Evolutionary conservation across 2,797 vertebrate genomes (phyloP).

Genomic region (Ispidina picta): DNA sequence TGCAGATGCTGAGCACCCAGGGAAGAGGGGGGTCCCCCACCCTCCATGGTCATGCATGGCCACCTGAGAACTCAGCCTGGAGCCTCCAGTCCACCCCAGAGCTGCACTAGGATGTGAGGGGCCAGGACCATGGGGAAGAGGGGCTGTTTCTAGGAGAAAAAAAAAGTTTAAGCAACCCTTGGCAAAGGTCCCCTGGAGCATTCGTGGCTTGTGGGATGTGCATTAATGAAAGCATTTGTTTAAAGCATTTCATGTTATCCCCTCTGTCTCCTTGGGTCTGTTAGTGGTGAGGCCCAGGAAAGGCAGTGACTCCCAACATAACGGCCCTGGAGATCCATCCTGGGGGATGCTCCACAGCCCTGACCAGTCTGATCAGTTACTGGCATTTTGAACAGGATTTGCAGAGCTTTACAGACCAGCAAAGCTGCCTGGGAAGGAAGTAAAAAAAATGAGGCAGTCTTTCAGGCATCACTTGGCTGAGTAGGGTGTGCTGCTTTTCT

Average conservation of each 20-base stretch:
- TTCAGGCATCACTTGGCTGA: neutral
- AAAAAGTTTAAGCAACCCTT: neutral
- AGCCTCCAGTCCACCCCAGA: neutral
- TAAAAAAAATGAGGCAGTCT: neutral
- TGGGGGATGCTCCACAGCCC: neutral
- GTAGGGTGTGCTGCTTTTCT: neutral
- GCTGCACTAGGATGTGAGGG: neutral
- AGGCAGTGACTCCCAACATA: neutral
- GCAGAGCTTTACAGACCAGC: neutral
- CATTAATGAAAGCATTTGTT: neutral
- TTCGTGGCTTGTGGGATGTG: neutral
- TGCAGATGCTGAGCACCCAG: neutral
- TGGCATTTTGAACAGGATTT: neutral
- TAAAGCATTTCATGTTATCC: neutral
- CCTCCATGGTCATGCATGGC: rapidly evolving
- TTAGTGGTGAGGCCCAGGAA: neutral
- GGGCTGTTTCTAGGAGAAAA: neutral
- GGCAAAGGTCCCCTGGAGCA: neutral
- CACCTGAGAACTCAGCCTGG: neutral
- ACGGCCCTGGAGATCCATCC: neutral
- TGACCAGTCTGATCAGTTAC: neutral
- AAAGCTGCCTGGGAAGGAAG: neutral
- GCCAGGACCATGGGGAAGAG: neutral
- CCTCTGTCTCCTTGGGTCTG: neutral
- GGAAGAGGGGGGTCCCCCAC: neutral